Percentiles rank a stretch among this genome's conserved stretches.
Conservation (phyloP, 2,113 vertebrate species). For the Corythoichthys intestinalis region DNA sequence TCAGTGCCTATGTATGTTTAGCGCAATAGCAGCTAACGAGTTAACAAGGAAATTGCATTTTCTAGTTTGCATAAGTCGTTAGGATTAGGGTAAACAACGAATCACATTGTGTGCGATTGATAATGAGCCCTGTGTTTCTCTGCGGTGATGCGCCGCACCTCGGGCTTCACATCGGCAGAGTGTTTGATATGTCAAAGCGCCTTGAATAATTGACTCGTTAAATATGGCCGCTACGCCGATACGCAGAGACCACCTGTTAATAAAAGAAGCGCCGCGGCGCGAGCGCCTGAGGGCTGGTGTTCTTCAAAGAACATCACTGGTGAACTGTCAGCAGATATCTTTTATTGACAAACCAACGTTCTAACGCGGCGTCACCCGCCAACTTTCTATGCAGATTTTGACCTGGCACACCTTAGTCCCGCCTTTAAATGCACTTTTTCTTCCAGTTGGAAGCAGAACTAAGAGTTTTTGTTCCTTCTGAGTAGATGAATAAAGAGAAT, state of each 20-base stretch:
- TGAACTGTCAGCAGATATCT: constrained; percentile 23
- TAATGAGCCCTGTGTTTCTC: constrained; percentile 6
- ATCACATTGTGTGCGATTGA: not conserved
- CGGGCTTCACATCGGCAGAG: constrained; percentile 8
- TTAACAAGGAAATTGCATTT: constrained; percentile 42
- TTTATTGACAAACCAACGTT: constrained; percentile 32
- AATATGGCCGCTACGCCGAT: constrained; percentile 13
- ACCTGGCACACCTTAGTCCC: not conserved
- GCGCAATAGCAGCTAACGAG: no score
- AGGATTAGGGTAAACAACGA: constrained; percentile 42
- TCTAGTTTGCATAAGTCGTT: constrained; percentile 58
- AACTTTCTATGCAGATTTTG: not conserved
- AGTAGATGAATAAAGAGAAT: not conserved
- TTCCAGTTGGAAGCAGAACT: not conserved
- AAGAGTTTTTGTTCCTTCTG: not conserved
- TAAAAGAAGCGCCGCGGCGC: not conserved
- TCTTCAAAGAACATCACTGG: constrained; percentile 42
- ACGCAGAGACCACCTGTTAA: constrained; percentile 9
- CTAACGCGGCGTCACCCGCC: not conserved
- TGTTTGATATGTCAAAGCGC: constrained; percentile 29
- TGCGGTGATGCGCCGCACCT: not conserved
- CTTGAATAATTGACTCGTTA: constrained; percentile 18
- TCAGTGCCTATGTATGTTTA: no score
- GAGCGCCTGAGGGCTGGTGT: constrained; percentile 19
- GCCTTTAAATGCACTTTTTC: not conserved